Conservation (phyloP, 2,888 invertebrate species). For the Parnassius orleans region DNA sequence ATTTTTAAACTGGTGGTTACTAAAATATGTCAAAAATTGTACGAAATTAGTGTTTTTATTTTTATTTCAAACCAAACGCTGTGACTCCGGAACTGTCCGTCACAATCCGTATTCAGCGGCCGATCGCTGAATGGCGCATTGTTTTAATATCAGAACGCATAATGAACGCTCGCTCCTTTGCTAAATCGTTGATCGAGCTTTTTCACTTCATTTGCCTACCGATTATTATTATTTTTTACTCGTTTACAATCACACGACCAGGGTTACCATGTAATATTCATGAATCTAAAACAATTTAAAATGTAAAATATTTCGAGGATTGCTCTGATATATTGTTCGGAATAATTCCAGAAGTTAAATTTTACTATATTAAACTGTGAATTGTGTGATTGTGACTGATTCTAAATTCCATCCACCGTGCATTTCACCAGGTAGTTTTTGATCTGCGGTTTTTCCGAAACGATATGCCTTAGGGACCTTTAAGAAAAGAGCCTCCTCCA, state of each 20-base stretch:
- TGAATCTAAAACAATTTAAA: background rate
- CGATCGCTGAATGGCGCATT: slow-evolving; percentile 69
- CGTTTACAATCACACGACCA: slow-evolving; percentile 7
- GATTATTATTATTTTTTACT: slow-evolving; percentile 28
- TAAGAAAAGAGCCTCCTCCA: too few relatives aligned
- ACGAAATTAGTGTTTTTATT: slow-evolving; percentile 36
- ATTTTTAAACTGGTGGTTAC: background rate
- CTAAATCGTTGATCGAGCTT: slow-evolving; percentile 72
- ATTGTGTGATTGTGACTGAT: too few relatives aligned
- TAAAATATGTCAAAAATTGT: slow-evolving; percentile 40
- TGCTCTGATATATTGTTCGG: too few relatives aligned
- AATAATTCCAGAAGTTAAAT: too few relatives aligned
- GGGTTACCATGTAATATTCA: slow-evolving; percentile 20
- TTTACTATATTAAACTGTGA: too few relatives aligned
- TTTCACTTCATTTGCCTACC: slow-evolving; percentile 74
- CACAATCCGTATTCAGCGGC: slow-evolving; percentile 73
- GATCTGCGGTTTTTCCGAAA: too few relatives aligned
- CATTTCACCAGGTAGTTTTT: too few relatives aligned
- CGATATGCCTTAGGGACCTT: too few relatives aligned
- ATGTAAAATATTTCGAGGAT: too few relatives aligned
- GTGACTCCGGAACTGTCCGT: slow-evolving; percentile 60
- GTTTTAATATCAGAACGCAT: slow-evolving; percentile 73
- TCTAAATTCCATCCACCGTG: too few relatives aligned
- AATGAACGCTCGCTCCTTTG: slow-evolving; percentile 64
- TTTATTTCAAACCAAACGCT: slow-evolving; percentile 53